phyloP scores from a whole-genome alignment of 2,888 invertebrate genomes.

The Aphelenchoides bicaudatus region DNA sequence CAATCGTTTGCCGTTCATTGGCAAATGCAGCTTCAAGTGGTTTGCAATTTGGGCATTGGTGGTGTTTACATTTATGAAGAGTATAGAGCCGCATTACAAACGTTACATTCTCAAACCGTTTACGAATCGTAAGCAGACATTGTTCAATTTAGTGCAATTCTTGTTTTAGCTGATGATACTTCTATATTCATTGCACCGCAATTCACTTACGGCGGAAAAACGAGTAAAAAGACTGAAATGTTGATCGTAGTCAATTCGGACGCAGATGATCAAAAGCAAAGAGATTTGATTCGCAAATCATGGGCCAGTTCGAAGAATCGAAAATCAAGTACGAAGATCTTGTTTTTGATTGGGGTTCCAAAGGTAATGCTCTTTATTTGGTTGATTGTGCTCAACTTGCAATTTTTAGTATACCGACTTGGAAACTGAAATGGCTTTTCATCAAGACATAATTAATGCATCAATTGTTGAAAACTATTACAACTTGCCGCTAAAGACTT shows the following conservation, averaged over 20 bases:
- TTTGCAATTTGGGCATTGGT: too few relatives aligned
- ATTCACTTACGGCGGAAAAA: too few relatives aligned
- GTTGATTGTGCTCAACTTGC: too few relatives aligned
- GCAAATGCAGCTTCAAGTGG: too few relatives aligned
- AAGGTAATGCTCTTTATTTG: too few relatives aligned
- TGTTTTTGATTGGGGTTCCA: constrained; percentile 19
- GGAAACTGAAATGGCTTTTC: not conserved
- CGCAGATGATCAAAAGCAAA: not conserved
- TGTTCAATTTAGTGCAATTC: not conserved
- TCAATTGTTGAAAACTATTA: constrained; percentile 16
- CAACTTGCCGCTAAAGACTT: constrained; percentile 18
- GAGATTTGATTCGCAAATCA: not conserved
- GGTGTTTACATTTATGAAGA: too few relatives aligned
- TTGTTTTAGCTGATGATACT: too few relatives aligned
- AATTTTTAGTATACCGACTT: constrained; percentile 1
- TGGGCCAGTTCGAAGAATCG: constrained; percentile 1
- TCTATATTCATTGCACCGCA: too few relatives aligned
- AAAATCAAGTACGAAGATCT: constrained; percentile 5
- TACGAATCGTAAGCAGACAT: not conserved
- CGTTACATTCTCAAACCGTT: not conserved
- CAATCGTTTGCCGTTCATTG: too few relatives aligned
- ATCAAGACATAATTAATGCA: constrained; percentile 10
- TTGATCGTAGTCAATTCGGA: constrained; percentile 17
- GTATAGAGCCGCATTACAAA: not conserved
- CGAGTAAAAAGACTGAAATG: not conserved